phyloP scores from a whole-genome alignment of 2,797 vertebrate species.

The Nyctalus aviator region DNA sequence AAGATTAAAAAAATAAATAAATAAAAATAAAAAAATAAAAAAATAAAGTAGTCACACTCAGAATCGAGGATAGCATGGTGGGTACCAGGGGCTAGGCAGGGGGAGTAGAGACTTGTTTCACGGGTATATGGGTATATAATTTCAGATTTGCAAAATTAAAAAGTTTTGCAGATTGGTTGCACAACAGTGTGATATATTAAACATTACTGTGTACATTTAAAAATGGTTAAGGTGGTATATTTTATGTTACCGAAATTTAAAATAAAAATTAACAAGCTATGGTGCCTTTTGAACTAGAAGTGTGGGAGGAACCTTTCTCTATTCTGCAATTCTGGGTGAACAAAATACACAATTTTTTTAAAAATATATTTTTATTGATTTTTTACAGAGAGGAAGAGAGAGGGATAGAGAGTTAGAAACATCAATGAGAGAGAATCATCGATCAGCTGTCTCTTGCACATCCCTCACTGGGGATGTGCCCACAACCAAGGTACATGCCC shows the following conservation, averaged over 20 bases:
- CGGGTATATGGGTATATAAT: background rate
- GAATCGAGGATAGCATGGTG: background rate
- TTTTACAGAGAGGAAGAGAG: too few relatives aligned
- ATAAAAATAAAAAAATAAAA: too few relatives aligned
- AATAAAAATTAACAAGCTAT: background rate
- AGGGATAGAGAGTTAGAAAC: too few relatives aligned
- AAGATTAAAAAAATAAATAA: too few relatives aligned
- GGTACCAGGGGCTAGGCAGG: background rate
- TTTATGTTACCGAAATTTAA: background rate
- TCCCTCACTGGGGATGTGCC: too few relatives aligned
- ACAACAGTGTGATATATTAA: background rate
- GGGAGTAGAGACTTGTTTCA: background rate
- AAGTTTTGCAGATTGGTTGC: background rate
- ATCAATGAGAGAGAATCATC: too few relatives aligned
- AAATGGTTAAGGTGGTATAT: background rate
- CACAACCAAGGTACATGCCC: too few relatives aligned
- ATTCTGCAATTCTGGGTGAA: background rate
- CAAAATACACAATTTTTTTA: too few relatives aligned
- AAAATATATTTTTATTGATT: too few relatives aligned
- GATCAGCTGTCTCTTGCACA: too few relatives aligned
- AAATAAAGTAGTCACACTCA: background rate
- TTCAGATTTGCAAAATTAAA: conserved; percentile 15
- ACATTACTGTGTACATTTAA: background rate
- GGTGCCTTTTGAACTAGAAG: background rate
- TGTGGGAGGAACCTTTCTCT: background rate